Evolutionary conservation across 1,140 invertebrate genomes (phyloP).

Genomic region (Diabrotica undecimpunctata): DNA sequence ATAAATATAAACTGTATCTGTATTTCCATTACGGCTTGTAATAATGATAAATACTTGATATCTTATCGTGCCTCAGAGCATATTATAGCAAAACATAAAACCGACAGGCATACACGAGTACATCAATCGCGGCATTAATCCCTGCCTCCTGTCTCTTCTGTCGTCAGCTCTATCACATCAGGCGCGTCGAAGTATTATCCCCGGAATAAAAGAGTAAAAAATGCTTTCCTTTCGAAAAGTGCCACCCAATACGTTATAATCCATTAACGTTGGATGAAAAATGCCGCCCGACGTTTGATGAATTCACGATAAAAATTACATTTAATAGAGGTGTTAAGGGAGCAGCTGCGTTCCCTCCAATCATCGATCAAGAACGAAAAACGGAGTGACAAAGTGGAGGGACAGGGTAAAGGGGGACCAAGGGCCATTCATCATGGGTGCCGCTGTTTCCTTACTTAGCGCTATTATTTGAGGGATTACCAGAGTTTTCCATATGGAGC

Average conservation of each 20-base stretch:
- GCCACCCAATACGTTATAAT: slow-evolving; percentile 2
- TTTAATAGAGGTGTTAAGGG: slow-evolving; percentile 15
- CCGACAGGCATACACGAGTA: no score
- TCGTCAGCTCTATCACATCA: no score
- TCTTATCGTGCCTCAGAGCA: no score
- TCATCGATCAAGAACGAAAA: slow-evolving; percentile 15
- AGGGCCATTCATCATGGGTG: slow-evolving; percentile 9
- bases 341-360: slow-evolving; percentile 14
- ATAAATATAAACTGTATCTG: no score
- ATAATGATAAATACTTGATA: no score
- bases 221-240: not conserved
- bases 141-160: no score
- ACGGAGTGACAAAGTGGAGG: slow-evolving; percentile 13
- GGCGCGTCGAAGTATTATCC: not conserved
- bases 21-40: no score
- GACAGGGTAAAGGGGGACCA: slow-evolving; percentile 1
- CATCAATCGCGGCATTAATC: no score
- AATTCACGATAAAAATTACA: slow-evolving; percentile 16
- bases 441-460: not conserved
- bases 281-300: slow-evolving; percentile 6
- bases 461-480: slow-evolving; percentile 15
- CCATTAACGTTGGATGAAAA: slow-evolving; percentile 10
- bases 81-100: no score
- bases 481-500: slow-evolving; percentile 8
- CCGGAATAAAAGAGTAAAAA: not conserved